Base-by-base conservation (phyloP, 2,797 vertebrate genomes). In the Anomalospiza imberbis region DNA sequence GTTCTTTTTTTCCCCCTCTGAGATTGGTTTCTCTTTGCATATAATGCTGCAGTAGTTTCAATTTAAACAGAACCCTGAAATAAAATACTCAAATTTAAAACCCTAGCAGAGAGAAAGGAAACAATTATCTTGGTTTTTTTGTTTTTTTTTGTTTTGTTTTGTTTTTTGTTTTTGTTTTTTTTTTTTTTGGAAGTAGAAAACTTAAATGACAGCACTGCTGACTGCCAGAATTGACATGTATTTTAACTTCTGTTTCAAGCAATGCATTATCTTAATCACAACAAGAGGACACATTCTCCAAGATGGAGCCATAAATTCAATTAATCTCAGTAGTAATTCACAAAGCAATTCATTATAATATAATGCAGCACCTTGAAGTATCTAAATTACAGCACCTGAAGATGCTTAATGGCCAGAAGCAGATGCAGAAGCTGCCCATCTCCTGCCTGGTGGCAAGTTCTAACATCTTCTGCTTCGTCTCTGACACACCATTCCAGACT, bases 31-130 rank as follows among this genome's bases (percentile, higher is more conserved):
- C 96, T 96, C 95, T 98, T 98, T 97, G 96, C 97, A 97, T 97
- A 97, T 97, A 97, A 98, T 97, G 97, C 97, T 97, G 97, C 89
- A 96, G 95, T 95, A 94, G 98, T 98, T 98, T 98, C 97, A 97
- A 98, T 98, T 98, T 98, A 97, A 97, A 97, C 96, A 97, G 95
- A 97, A 96, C 95, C 96, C 93, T 97, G 84, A 94, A 96, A 97
- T 97, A 96, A 94, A 97, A 93, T 88, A 90, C 67, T 88, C 68
- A 74, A 96, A 97, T 97, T 97, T 96, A 96, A 98, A 97, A 92
- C 74, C 92, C 92, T 90, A 87, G 91, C 80, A 48, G 77, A 85
- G 60, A 95, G 93, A 96, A 96, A 76, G 53, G 95, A 97, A 97
- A 97, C 92, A 94, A 97, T 98, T 97, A 96, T 54, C 75, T 94